phyloP scores from a whole-genome alignment of 2,113 vertebrate genomes.

The Mesembrinibis cayennensis region DNA sequence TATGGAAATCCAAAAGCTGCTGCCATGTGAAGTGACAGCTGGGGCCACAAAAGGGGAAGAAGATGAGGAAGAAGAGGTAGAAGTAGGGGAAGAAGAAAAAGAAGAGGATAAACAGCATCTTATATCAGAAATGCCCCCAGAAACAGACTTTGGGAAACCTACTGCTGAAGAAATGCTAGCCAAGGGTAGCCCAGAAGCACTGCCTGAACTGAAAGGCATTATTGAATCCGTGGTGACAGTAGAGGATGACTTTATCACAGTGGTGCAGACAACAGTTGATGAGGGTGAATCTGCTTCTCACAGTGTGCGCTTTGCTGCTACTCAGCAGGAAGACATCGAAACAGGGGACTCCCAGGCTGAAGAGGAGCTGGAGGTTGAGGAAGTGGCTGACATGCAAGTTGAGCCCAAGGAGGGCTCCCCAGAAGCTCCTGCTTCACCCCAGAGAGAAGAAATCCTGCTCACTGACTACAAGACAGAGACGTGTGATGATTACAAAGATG shows the following conservation, averaged over 20 bases:
- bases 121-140: constrained; percentile 61
- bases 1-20: constrained; percentile 7
- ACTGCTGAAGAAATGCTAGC: constrained; percentile 45
- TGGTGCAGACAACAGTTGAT: constrained; percentile 93
- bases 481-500: constrained; percentile 92
- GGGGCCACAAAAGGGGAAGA: constrained; percentile 2
- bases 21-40: constrained; percentile 11
- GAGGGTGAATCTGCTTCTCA: constrained; percentile 89
- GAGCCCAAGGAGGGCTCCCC: constrained; percentile 79
- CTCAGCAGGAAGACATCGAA: constrained; percentile 75
- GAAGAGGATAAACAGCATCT: constrained; percentile 72
- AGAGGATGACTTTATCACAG: constrained; percentile 97
- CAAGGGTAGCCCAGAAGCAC: constrained; percentile 50
- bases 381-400: constrained; percentile 76
- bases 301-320: constrained; percentile 91
- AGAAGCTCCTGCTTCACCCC: constrained; percentile 79
- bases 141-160: constrained; percentile 52
- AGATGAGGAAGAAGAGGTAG: constrained; percentile 58
- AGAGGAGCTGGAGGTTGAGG: constrained; percentile 66
- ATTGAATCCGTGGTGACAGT: constrained; percentile 97
- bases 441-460: constrained; percentile 75
- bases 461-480: constrained; percentile 88
- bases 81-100: constrained; percentile 67
- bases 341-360: constrained; percentile 69
- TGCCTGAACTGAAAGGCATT: constrained; percentile 78